A percentile compares a stretch with the other conserved stretches of the same genome.
Conservation (phyloP, 2,113 vertebrate genomes). For the Egretta garzetta region DNA sequence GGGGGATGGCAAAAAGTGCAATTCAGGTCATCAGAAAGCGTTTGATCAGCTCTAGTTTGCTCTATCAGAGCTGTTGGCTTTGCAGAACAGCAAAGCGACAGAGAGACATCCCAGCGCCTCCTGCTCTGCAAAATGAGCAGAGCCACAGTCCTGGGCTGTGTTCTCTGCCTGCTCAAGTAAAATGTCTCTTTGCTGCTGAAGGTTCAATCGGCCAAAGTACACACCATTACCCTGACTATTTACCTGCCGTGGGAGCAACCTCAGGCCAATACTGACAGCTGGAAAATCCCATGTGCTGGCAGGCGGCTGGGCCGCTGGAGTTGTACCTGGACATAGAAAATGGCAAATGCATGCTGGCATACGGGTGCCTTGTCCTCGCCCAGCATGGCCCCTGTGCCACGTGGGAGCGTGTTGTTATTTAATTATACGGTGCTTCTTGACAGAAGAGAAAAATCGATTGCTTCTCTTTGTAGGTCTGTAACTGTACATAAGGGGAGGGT, state of each 20-base stretch:
- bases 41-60: background rate
- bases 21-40: background rate
- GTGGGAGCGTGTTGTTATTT: background rate
- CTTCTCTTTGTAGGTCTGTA: background rate
- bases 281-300: background rate
- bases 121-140: background rate
- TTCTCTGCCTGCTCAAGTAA: too few relatives aligned
- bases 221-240: background rate
- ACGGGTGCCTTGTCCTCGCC: background rate
- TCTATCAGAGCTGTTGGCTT: background rate
- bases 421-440: background rate
- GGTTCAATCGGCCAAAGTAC: background rate
- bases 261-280: background rate
- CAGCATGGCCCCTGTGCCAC: rapidly evolving
- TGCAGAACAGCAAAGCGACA: background rate
- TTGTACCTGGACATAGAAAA: background rate
- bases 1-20: background rate
- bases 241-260: background rate
- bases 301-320: rapidly evolving
- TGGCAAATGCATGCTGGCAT: rapidly evolving
- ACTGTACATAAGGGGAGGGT: background rate
- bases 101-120: background rate
- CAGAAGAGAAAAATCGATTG: background rate
- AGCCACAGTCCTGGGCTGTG: background rate
- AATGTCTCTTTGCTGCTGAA: background rate